Conservation (phyloP, 2,888 invertebrate species). For the Eurytoma californica region DNA sequence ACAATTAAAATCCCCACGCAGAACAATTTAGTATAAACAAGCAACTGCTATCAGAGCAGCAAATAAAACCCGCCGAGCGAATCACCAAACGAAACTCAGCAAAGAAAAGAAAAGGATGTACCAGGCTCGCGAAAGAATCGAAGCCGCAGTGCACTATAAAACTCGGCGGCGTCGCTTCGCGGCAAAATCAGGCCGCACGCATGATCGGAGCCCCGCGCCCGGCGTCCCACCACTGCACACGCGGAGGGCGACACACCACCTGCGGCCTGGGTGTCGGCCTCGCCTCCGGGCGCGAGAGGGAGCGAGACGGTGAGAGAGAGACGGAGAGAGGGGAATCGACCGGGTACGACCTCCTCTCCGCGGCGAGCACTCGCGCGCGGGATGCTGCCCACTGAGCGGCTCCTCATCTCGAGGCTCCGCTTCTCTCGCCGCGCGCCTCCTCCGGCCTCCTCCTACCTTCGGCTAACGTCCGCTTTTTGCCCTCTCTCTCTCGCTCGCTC, state of each 20-base stretch:
- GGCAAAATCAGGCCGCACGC: neutral
- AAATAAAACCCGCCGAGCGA: too few relatives aligned
- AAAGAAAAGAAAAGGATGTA: too few relatives aligned
- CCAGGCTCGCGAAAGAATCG: too few relatives aligned
- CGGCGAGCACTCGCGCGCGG: constrained; percentile 19
- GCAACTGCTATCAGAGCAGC: too few relatives aligned
- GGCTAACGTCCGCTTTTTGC: neutral
- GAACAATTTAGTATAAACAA: too few relatives aligned
- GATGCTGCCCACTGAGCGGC: constrained; percentile 51
- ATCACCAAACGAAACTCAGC: too few relatives aligned
- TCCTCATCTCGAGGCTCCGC: constrained; percentile 25
- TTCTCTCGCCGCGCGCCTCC: neutral
- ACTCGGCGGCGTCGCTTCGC: too few relatives aligned
- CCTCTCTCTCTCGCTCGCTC: constrained; percentile 8
- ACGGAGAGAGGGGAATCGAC: neutral
- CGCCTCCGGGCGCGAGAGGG: neutral
- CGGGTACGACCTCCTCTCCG: neutral
- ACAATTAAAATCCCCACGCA: too few relatives aligned
- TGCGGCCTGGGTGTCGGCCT: neutral
- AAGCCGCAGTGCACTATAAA: too few relatives aligned
- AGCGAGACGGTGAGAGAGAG: neutral
- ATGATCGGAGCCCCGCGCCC: neutral
- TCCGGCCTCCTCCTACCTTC: constrained; percentile 12
- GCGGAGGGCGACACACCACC: neutral
- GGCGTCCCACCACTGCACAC: neutral